Conservation (phyloP, 1,140 invertebrate species). For the Euura saliciscinereae region DNA sequence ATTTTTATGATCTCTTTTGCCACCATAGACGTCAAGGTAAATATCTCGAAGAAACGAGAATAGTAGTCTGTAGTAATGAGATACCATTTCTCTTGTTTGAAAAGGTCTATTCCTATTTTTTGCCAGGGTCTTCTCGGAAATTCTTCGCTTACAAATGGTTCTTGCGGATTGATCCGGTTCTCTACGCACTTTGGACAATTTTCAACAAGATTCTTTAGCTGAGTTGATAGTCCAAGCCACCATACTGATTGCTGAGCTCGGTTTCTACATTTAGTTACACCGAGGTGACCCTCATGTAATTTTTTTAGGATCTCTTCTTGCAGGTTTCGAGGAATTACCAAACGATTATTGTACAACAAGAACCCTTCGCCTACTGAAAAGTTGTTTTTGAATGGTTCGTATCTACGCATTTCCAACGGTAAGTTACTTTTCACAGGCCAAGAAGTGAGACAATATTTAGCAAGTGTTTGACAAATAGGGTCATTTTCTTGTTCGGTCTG, state of each 20-base stretch:
- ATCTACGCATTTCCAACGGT: slow-evolving; percentile 20
- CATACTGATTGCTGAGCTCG: slow-evolving; percentile 21
- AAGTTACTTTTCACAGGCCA: slow-evolving; percentile 26
- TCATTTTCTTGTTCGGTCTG: slow-evolving; percentile 21
- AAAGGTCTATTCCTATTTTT: slow-evolving; percentile 33
- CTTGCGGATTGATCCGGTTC: slow-evolving; percentile 18
- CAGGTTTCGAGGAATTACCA: slow-evolving; percentile 26
- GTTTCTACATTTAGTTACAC: slow-evolving; percentile 27
- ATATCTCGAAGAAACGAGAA: slow-evolving; percentile 33
- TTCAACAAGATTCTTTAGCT: slow-evolving; percentile 30
- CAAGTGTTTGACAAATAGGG: slow-evolving; percentile 23
- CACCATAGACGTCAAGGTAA: slow-evolving; percentile 23
- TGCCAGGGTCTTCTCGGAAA: slow-evolving; percentile 30
- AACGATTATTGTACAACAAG: slow-evolving; percentile 21
- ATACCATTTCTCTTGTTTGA: slow-evolving; percentile 34
- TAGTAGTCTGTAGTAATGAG: slow-evolving; percentile 36
- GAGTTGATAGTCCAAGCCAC: slow-evolving; percentile 25
- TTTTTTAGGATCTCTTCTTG: slow-evolving; percentile 21
- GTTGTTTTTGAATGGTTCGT: slow-evolving; percentile 24
- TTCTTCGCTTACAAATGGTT: slow-evolving; percentile 32
- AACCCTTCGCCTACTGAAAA: slow-evolving; percentile 23
- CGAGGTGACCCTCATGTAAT: slow-evolving; percentile 27
- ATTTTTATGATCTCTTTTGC: slow-evolving; percentile 25
- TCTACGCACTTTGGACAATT: slow-evolving; percentile 35
- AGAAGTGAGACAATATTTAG: slow-evolving; percentile 20